These are phyloP conservation scores for Crenichthys baileyi DNA, from an alignment of 2,797 vertebrate species.

Conservation along the genomic window DNA sequence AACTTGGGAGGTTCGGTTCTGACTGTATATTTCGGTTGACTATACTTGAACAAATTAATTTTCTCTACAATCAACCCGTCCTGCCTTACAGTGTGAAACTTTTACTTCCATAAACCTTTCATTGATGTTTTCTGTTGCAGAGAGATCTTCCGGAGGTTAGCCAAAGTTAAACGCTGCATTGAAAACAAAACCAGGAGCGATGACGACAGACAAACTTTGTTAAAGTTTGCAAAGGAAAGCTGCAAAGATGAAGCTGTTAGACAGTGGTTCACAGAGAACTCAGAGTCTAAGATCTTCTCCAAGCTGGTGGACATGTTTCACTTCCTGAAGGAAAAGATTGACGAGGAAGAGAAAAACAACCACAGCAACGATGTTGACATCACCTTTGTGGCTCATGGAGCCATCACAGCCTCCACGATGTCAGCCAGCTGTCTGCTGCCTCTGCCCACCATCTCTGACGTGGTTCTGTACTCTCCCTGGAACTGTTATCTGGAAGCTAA, in stretches of 20 bases:
- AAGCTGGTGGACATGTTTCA: conserved; percentile 1
- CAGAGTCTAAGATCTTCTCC: background rate
- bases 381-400: conserved; percentile 12
- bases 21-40: too few relatives aligned
- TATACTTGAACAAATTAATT: too few relatives aligned
- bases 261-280: background rate
- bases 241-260: background rate
- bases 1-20: too few relatives aligned
- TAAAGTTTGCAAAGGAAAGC: background rate
- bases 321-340: background rate
- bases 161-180: background rate
- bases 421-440: conserved; percentile 25
- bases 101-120: background rate
- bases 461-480: conserved; percentile 36
- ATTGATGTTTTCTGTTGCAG: background rate
- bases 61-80: too few relatives aligned
- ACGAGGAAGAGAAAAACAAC: conserved; percentile 1
- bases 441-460: conserved; percentile 13
- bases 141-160: background rate
- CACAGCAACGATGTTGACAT: conserved; percentile 17
- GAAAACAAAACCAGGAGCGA: background rate
- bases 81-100: background rate
- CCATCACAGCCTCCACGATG: conserved; percentile 1
- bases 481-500: conserved; percentile 1
- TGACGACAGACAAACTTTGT: background rate